phyloP scores from a whole-genome alignment of 1,140 invertebrate genomes.

The Mylabris phalerata region DNA sequence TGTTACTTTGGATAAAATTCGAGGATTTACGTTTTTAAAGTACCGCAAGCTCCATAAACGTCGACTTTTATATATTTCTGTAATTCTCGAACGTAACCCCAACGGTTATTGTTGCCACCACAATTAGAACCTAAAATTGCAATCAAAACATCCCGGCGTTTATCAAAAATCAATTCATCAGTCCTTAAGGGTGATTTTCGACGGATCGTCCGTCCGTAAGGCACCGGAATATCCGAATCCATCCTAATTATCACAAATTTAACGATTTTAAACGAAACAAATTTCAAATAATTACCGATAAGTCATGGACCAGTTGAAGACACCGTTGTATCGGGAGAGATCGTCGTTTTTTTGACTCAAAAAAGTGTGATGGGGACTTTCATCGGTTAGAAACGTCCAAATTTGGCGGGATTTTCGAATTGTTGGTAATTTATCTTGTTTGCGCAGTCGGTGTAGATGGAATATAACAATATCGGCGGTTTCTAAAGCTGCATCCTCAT shows the following conservation, averaged over 20 bases:
- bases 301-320: conserved; percentile 74
- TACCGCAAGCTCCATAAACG: conserved; percentile 50
- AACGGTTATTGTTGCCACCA: conserved; percentile 47
- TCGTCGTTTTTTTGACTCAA: conserved; percentile 31
- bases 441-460: conserved; percentile 48
- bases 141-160: conserved; percentile 44
- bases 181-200: conserved; percentile 20
- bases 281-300: conserved; percentile 46
- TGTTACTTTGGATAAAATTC: too few species aligned
- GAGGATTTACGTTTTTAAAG: conserved; percentile 28
- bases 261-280: background rate
- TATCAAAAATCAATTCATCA: conserved; percentile 9
- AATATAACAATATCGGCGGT: conserved; percentile 52
- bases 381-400: conserved; percentile 57
- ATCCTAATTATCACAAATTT: conserved; percentile 38
- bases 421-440: conserved; percentile 38
- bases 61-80: conserved; percentile 50
- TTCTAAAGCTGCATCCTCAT: conserved; percentile 40
- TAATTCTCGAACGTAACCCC: conserved; percentile 53
- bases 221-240: conserved; percentile 62
- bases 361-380: conserved; percentile 52
- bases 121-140: conserved; percentile 61
- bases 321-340: conserved; percentile 46
- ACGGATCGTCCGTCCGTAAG: conserved; percentile 54
- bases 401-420: conserved; percentile 42